phyloP scores from a whole-genome alignment of 2,888 invertebrate species.

The Leptopilina drosophilae region DNA sequence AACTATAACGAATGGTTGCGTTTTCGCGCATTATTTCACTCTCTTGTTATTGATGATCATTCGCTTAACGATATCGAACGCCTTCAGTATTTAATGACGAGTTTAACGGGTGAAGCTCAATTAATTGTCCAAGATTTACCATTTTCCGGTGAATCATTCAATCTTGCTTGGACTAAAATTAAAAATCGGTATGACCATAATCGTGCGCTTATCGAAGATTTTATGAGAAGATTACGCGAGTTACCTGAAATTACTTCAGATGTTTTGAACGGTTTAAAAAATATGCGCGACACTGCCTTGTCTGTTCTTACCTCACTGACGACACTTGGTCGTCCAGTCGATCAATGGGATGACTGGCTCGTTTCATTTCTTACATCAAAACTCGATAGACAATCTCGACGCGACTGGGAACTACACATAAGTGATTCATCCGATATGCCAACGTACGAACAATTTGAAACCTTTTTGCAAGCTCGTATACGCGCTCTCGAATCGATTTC shows the following conservation, averaged over 20 bases:
- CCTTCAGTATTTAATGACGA: conserved; percentile 8
- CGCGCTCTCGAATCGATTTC: background rate
- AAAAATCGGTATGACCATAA: conserved; percentile 13
- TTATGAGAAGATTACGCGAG: background rate
- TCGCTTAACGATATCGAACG: background rate
- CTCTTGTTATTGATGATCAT: background rate
- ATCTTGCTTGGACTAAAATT: background rate
- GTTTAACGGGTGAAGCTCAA: conserved; percentile 1
- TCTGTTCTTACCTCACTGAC: background rate
- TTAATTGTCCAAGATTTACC: background rate
- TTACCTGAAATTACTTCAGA: background rate
- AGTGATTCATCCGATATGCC: conserved; percentile 1
- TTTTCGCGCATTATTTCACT: conserved; percentile 1
- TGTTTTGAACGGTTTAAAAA: background rate
- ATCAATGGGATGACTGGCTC: background rate
- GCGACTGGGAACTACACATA: conserved; percentile 7
- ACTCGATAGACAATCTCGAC: background rate
- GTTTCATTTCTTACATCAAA: background rate
- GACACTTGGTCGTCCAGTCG: background rate
- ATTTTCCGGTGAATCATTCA: background rate
- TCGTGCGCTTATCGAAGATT: background rate
- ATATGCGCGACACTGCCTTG: background rate
- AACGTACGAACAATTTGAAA: background rate
- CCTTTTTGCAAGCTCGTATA: background rate
- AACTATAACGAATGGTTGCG: too few species aligned